Evolutionary conservation across 2,113 vertebrate species (phyloP).

Genomic region (Eudyptes chrysolophus): DNA sequence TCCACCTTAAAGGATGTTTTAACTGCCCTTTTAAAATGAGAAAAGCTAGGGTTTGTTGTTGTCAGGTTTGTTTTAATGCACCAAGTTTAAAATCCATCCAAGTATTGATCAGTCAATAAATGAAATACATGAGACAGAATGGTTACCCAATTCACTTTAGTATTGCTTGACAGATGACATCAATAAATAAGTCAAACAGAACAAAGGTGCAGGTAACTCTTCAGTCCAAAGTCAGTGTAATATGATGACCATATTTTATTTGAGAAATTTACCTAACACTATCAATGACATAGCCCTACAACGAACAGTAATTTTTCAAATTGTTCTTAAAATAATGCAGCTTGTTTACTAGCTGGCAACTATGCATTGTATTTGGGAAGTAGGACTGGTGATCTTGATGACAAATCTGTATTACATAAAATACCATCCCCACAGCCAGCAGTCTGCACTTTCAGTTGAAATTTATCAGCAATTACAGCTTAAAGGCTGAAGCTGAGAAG

Average conservation of each 20-base stretch:
- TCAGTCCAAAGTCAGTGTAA: background rate
- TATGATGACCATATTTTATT: background rate
- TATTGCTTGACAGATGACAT: background rate
- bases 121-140: accelerated
- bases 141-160: background rate
- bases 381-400: background rate
- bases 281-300: background rate
- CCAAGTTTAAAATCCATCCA: background rate
- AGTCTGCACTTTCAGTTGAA: background rate
- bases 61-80: background rate
- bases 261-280: background rate
- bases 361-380: background rate
- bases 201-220: background rate
- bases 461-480: background rate
- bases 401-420: background rate
- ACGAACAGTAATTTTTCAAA: background rate
- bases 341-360: background rate
- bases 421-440: background rate
- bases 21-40: background rate
- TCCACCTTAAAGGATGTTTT: background rate
- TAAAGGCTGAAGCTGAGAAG: background rate
- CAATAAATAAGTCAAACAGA: background rate
- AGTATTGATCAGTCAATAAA: background rate
- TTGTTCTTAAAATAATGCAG: background rate
- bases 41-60: background rate